Percentiles rank a stretch among this genome's conserved stretches.
Evolutionary conservation across 2,888 invertebrate genomes (phyloP).

Genomic region (Auanema sp.): DNA sequence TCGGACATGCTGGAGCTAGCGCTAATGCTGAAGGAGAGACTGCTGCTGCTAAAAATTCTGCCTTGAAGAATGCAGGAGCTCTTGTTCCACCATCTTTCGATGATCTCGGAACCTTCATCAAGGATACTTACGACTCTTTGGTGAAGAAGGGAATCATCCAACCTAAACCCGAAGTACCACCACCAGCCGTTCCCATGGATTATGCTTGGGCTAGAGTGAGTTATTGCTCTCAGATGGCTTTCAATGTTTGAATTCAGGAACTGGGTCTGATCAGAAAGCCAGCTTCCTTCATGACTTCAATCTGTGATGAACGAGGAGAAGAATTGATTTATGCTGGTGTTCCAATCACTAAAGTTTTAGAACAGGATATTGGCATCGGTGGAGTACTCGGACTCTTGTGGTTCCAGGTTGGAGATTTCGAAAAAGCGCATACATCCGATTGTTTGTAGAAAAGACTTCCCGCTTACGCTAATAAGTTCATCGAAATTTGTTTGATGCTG

Average conservation of each 20-base stretch:
- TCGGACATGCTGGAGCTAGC: conserved; percentile 98
- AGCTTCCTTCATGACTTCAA: conserved; percentile 98
- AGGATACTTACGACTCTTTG: conserved; percentile 71
- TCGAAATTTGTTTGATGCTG: conserved; percentile 97
- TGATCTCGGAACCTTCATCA: conserved; percentile 70
- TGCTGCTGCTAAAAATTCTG: conserved; percentile 86
- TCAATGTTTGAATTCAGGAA: conserved; percentile 72
- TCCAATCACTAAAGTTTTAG: conserved; percentile 78
- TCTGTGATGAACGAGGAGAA: conserved; percentile 94
- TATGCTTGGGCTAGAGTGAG: conserved; percentile 88
- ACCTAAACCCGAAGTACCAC: conserved; percentile 87
- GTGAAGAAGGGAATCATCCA: conserved; percentile 81
- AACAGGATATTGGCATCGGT: conserved; percentile 92
- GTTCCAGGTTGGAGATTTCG: conserved; percentile 79
- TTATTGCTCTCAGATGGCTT: no score
- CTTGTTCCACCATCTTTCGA: conserved; percentile 90
- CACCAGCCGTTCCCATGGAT: conserved; percentile 99
- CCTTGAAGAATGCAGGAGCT: conserved; percentile 81
- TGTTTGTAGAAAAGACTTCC: conserved; percentile 72
- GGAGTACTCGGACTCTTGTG: conserved; percentile 94
- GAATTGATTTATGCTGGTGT: conserved; percentile 82
- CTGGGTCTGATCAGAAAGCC: conserved; percentile 96
- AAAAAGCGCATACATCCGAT: neutral
- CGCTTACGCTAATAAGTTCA: conserved; percentile 89
- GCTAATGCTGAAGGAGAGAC: conserved; percentile 92